Percentiles rank a stretch among this genome's conserved stretches.
phyloP scores from a whole-genome alignment of 2,113 vertebrate genomes.

The Oryzias curvinotus region DNA sequence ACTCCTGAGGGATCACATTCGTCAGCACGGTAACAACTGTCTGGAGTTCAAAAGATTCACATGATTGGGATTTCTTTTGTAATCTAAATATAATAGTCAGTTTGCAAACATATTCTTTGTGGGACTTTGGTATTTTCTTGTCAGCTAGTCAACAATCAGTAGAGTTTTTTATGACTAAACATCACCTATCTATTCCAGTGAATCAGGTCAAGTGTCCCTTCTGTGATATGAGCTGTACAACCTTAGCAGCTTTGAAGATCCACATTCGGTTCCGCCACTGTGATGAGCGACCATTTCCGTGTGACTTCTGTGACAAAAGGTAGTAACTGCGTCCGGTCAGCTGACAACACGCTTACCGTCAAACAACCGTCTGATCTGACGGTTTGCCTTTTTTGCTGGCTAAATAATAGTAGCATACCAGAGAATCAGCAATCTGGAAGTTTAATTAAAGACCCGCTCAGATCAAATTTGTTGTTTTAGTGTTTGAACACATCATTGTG shows the following conservation, averaged over 20 bases:
- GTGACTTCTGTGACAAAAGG: slow-evolving; percentile 78
- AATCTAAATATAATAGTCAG: too few species aligned
- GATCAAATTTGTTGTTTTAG: too few species aligned
- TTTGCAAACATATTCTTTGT: too few species aligned
- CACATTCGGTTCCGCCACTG: slow-evolving; percentile 77
- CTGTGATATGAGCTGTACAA: slow-evolving; percentile 74
- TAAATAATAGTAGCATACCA: neutral
- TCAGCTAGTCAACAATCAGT: too few species aligned
- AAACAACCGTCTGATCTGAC: neutral
- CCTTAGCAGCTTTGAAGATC: slow-evolving; percentile 74
- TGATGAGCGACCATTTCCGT: slow-evolving; percentile 74
- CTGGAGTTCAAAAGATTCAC: neutral
- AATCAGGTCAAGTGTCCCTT: slow-evolving; percentile 70
- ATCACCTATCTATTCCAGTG: slow-evolving; percentile 33
- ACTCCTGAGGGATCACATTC: slow-evolving; percentile 73
- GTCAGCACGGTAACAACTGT: slow-evolving; percentile 63
- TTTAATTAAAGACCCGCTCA: too few species aligned
- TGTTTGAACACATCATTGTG: too few species aligned
- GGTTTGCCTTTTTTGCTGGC: neutral
- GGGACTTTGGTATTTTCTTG: too few species aligned
- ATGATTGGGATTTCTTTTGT: too few species aligned
- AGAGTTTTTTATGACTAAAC: neutral
- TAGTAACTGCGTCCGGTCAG: neutral
- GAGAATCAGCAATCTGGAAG: too few species aligned
- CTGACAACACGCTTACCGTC: neutral